phyloP scores from a whole-genome alignment of 2,888 invertebrate genomes.

The Unio delphinus region DNA sequence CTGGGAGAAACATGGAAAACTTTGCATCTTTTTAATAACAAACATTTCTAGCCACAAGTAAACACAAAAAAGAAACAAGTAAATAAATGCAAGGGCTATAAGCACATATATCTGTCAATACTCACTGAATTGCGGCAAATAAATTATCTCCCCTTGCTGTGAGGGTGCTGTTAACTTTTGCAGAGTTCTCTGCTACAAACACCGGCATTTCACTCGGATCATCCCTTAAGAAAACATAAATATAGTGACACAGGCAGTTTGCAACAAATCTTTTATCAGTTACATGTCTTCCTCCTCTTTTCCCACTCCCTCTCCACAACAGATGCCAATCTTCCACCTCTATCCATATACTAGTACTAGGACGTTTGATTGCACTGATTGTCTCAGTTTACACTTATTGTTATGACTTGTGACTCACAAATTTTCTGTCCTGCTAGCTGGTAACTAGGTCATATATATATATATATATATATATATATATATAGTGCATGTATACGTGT shows the following conservation, averaged over 20 bases:
- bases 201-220: conserved; percentile 81
- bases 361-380: too few relatives aligned
- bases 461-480: too few relatives aligned
- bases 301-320: too few relatives aligned
- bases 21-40: not conserved
- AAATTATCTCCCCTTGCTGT: conserved; percentile 83
- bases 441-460: too few relatives aligned
- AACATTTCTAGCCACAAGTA: not conserved
- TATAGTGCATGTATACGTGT: too few relatives aligned
- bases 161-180: conserved; percentile 80
- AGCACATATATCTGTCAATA: not conserved
- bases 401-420: too few relatives aligned
- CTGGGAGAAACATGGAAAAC: too few relatives aligned
- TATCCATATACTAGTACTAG: too few relatives aligned
- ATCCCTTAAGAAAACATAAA: conserved; percentile 75
- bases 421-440: too few relatives aligned
- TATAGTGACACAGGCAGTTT: not conserved
- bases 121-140: conserved; percentile 85
- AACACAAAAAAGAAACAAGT: not conserved
- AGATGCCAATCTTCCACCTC: too few relatives aligned
- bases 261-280: not conserved
- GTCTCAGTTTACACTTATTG: too few relatives aligned
- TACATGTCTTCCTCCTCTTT: too few relatives aligned
- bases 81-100: not conserved
- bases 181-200: conserved; percentile 85